phyloP scores from a whole-genome alignment of 2,113 vertebrate species.

The Serilophus lunatus region DNA sequence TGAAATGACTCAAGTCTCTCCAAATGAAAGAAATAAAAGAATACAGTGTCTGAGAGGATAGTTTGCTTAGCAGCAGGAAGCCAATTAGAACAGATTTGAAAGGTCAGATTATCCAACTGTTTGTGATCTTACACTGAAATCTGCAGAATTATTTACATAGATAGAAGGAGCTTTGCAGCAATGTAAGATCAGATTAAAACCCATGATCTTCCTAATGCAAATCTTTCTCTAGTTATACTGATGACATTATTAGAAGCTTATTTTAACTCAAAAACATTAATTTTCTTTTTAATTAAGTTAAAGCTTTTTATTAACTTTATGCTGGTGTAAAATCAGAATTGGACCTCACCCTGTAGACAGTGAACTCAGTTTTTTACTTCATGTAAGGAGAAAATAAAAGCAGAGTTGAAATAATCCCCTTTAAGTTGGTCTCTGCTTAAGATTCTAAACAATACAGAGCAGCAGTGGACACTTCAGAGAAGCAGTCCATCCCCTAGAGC shows the following conservation, averaged over 20 bases:
- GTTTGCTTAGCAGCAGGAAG: not conserved
- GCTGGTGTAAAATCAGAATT: not conserved
- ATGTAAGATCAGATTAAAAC: not conserved
- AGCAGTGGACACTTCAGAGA: not conserved
- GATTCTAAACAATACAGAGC: not conserved
- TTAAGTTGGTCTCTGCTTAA: not conserved
- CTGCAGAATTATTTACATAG: not conserved
- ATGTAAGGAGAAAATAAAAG: not conserved
- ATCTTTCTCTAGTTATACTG: not conserved
- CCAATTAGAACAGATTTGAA: not conserved
- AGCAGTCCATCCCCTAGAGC: not conserved
- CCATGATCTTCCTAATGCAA: not conserved
- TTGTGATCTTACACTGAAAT: not conserved
- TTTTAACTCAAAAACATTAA: not conserved
- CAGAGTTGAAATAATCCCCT: not conserved
- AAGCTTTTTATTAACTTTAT: not conserved
- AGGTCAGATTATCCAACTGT: not conserved
- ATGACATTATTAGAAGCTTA: not conserved
- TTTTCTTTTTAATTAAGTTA: not conserved
- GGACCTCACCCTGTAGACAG: not conserved
- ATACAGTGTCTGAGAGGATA: not conserved
- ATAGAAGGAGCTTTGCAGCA: not conserved
- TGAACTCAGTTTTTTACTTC: not conserved
- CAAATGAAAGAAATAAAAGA: not conserved
- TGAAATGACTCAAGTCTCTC: not conserved